Percentiles rank a stretch among this genome's conserved stretches.
Evolutionary conservation across 2,797 vertebrate species (phyloP).

Genomic region (Botia kubotai): DNA sequence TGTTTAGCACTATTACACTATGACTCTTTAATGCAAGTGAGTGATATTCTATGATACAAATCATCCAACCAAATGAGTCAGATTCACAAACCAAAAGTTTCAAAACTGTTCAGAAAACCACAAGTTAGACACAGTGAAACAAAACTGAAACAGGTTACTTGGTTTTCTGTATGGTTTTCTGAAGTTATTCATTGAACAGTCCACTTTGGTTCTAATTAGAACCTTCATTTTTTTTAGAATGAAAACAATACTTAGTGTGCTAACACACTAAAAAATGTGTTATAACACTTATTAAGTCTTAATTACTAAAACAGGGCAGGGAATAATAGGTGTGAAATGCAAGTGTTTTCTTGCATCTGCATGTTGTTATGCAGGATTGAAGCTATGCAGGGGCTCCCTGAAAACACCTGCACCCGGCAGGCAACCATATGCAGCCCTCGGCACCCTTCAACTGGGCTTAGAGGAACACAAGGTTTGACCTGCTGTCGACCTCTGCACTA

Average conservation of each 20-base stretch:
- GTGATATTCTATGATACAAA: too few relatives aligned
- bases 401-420: constrained; percentile 79
- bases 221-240: not conserved
- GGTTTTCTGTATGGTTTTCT: too few relatives aligned
- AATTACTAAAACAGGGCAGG: not conserved
- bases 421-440: constrained; percentile 70
- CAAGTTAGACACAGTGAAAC: too few relatives aligned
- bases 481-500: constrained; percentile 74
- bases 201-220: not conserved
- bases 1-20: too few relatives aligned
- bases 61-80: too few relatives aligned
- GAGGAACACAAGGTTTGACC: constrained; percentile 75
- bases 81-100: too few relatives aligned
- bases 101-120: too few relatives aligned
- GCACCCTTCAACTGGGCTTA: constrained; percentile 80
- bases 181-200: too few relatives aligned
- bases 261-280: constrained; percentile 44
- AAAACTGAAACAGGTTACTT: too few relatives aligned
- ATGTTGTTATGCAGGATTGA: constrained; percentile 2
- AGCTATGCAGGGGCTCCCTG: constrained; percentile 14
- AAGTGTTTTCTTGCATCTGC: constrained; percentile 57
- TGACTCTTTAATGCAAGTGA: too few relatives aligned
- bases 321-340: not conserved
- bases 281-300: constrained; percentile 25
- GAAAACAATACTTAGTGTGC: not conserved